These are phyloP conservation scores for Hyalella azteca DNA, from an alignment of 2,888 invertebrate genomes.

Conservation along the genomic window DNA sequence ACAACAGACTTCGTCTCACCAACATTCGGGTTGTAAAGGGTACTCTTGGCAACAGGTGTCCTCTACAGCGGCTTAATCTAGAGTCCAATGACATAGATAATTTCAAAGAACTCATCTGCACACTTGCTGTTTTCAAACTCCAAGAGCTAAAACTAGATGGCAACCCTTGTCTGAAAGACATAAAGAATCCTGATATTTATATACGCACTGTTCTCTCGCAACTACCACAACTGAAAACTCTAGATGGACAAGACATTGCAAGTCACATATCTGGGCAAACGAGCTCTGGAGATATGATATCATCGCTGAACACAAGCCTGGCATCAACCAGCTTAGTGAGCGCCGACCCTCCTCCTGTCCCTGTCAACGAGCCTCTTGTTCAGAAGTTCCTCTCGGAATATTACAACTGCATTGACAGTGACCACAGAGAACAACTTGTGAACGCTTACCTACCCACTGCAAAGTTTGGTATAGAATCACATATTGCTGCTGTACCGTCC, in stretches of 20 bases:
- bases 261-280: neutral
- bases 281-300: neutral
- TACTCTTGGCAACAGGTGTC: neutral
- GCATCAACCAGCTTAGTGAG: neutral
- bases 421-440: conserved; percentile 2
- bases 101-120: conserved; percentile 1
- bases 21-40: neutral
- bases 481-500: neutral
- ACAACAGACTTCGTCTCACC: conserved; percentile 2
- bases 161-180: conserved; percentile 19
- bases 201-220: neutral
- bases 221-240: neutral
- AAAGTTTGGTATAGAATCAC: conserved; percentile 5
- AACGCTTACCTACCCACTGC: conserved; percentile 18
- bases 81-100: neutral
- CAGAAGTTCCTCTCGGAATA: conserved; percentile 24
- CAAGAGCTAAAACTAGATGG: neutral
- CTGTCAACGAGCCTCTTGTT: neutral
- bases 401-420: conserved; percentile 23
- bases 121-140: neutral
- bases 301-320: neutral
- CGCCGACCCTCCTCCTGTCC: conserved; percentile 2
- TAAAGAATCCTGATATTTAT: conserved; percentile 11
- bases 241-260: neutral
- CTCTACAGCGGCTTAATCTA: neutral